phyloP scores from a whole-genome alignment of 2,797 vertebrate species.

The Sebastes hubbsi region DNA sequence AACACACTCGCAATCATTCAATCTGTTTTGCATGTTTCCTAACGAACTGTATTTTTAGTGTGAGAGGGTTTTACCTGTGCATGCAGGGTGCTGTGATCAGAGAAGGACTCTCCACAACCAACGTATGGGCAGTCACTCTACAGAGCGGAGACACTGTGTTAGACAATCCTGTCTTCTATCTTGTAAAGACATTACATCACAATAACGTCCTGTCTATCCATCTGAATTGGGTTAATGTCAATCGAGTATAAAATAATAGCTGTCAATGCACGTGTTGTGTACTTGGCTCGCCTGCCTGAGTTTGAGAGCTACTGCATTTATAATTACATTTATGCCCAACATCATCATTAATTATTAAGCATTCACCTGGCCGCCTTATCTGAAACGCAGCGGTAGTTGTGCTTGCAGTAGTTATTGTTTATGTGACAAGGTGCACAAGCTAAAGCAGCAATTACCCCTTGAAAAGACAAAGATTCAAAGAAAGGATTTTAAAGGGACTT shows the following conservation, averaged over 20 bases:
- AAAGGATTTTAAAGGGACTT: not conserved
- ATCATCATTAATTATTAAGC: conserved; percentile 28
- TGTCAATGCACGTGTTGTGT: not conserved
- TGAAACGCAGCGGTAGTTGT: not conserved
- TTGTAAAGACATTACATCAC: not conserved
- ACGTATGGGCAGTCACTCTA: conserved; percentile 94
- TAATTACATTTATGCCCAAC: not conserved
- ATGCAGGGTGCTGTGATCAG: conserved; percentile 96
- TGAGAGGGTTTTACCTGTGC: conserved; percentile 87
- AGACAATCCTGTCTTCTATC: not conserved
- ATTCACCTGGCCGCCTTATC: not conserved
- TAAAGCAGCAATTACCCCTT: not conserved
- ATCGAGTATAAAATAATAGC: not conserved
- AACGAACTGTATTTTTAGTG: not conserved
- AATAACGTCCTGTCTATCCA: not conserved
- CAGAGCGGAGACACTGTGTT: conserved; percentile 17
- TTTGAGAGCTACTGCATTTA: not conserved
- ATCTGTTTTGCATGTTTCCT: not conserved
- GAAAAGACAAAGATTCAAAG: not conserved
- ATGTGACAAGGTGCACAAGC: not conserved
- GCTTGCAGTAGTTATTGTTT: not conserved
- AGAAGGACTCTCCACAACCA: conserved; percentile 95
- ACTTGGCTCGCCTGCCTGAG: not conserved
- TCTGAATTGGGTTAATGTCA: not conserved
- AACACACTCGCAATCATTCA: not conserved